Evolutionary conservation across 2,113 vertebrate species (phyloP).

Genomic region (Hydropotes inermis): DNA sequence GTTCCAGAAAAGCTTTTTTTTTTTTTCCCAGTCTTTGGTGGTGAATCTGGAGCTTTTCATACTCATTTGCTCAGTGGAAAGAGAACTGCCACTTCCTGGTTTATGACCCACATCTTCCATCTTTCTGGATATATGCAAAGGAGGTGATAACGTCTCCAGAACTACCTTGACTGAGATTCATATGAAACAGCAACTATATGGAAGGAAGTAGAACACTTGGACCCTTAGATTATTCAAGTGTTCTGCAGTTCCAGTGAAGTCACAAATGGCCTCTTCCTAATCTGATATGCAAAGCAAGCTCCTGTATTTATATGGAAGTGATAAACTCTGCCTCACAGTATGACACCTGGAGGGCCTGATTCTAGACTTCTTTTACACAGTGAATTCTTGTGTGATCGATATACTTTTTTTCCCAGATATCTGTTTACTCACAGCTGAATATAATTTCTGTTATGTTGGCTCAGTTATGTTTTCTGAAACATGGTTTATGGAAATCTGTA

Average conservation of each 20-base stretch:
- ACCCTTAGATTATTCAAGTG: background rate
- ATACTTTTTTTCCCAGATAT: background rate
- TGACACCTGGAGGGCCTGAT: background rate
- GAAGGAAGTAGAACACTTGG: background rate
- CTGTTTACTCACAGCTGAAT: background rate
- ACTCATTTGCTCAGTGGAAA: background rate
- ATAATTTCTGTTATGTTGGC: background rate
- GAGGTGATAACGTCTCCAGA: background rate
- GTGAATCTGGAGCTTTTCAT: background rate
- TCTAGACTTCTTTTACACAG: background rate
- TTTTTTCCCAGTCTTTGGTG: background rate
- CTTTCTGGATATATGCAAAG: background rate
- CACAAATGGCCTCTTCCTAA: background rate
- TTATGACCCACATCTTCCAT: background rate
- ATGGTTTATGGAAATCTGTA: background rate
- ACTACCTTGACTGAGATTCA: background rate
- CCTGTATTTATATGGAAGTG: background rate
- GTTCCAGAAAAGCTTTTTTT: background rate
- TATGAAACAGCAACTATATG: background rate
- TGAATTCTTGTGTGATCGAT: background rate
- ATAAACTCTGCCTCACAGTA: background rate
- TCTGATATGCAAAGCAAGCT: background rate
- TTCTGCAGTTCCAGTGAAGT: background rate
- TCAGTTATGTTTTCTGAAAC: conserved; percentile 42
- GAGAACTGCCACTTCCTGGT: background rate